Evolutionary conservation across 2,113 vertebrate species (phyloP).

Genomic region (Ariopsis seemanni): DNA sequence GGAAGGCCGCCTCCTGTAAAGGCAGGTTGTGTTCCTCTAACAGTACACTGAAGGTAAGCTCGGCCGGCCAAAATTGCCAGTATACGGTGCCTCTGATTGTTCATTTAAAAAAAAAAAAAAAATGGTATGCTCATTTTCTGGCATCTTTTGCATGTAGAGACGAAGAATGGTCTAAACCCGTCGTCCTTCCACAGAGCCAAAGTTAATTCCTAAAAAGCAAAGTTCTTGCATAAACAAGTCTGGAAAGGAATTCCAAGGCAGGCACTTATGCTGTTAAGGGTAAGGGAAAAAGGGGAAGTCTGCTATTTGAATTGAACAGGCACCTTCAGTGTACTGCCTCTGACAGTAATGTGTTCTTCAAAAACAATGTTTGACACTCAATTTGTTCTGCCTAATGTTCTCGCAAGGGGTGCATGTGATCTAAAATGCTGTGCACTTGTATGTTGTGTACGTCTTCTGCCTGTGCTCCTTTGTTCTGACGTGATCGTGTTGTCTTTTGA

Average conservation of each 20-base stretch:
- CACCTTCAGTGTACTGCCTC: constrained; percentile 92
- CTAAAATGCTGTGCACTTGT: constrained; percentile 76
- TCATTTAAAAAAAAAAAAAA: constrained; percentile 21
- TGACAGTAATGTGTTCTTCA: constrained; percentile 58
- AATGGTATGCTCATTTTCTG: constrained; percentile 19
- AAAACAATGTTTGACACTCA: constrained; percentile 17
- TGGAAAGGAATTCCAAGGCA: constrained; percentile 16
- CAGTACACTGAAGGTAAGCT: constrained; percentile 96
- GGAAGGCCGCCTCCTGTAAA: constrained; percentile 87
- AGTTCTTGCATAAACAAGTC: background rate
- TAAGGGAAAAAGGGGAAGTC: constrained; percentile 22
- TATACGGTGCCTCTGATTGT: constrained; percentile 51
- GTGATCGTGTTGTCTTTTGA: constrained; percentile 94
- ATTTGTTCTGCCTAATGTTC: constrained; percentile 31
- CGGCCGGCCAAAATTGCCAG: constrained; percentile 67
- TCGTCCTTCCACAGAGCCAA: constrained; percentile 45
- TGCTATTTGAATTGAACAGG: constrained; percentile 76
- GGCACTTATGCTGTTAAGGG: constrained; percentile 37
- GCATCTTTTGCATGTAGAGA: constrained; percentile 30
- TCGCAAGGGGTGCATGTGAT: constrained; percentile 75
- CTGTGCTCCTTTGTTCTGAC: constrained; percentile 44
- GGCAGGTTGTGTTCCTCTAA: constrained; percentile 91
- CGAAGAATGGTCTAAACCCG: constrained; percentile 7
- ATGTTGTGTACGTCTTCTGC: constrained; percentile 53
- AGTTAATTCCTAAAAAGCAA: constrained; percentile 28